Evolutionary conservation across 2,888 invertebrate species (phyloP).

Genomic region (Micoletzkya japonica): DNA sequence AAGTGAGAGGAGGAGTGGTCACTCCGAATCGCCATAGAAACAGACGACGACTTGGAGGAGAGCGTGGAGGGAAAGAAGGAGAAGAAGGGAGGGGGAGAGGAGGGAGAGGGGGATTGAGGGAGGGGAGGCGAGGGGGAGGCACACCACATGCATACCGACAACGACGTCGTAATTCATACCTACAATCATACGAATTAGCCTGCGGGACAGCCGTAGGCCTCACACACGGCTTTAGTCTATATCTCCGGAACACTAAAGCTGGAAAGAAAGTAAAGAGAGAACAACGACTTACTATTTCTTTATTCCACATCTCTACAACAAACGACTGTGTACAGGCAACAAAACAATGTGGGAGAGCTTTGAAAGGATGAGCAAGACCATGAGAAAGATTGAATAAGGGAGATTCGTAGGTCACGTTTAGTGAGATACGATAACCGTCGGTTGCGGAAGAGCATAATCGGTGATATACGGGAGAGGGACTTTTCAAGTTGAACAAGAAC

Average conservation of each 20-base stretch:
- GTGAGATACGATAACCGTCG: too few species aligned
- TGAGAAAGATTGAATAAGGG: too few species aligned
- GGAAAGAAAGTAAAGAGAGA: not conserved
- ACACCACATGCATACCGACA: constrained; percentile 13
- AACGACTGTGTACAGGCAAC: not conserved
- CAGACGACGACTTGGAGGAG: constrained; percentile 3
- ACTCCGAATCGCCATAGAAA: constrained; percentile 31
- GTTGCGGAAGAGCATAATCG: not conserved
- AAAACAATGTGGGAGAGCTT: not conserved
- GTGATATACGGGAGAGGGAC: too few species aligned
- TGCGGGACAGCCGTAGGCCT: too few species aligned
- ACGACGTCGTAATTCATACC: constrained; percentile 7
- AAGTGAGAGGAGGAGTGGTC: constrained; percentile 24
- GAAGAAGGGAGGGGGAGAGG: not conserved
- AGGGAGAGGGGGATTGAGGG: not conserved
- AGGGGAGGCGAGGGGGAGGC: constrained; percentile 2
- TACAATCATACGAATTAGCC: too few species aligned
- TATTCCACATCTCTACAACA: not conserved
- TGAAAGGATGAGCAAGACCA: too few species aligned
- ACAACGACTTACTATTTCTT: not conserved
- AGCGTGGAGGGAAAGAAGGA: not conserved
- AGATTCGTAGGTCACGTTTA: too few species aligned
- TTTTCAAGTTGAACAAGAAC: too few species aligned
- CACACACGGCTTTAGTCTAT: too few species aligned
- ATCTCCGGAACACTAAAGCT: too few species aligned